Evolutionary conservation across 1,140 invertebrate genomes (phyloP), one percentile per base, ranked within the genome.

Genomic region (Ephestia elutella): DNA sequence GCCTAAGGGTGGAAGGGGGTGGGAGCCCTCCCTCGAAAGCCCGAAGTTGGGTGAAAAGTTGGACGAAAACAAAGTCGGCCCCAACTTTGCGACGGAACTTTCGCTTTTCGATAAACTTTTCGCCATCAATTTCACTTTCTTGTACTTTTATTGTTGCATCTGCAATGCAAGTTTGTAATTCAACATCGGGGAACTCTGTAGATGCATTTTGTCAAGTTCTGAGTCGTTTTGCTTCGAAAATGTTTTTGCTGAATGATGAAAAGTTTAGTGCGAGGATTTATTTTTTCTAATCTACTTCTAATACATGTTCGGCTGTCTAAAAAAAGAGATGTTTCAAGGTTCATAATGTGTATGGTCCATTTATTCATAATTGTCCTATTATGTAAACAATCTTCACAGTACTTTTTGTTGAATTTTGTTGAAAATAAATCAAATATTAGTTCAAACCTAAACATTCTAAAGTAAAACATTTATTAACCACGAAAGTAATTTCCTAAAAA

Each of bases 41-140:
- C n/a, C 13, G n/a, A 74, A 82, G 82, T 80, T 77, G 80, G 82
- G 75, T 79, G 66, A 67, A 72, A 82, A 86, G 76, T 86, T 86
- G 75, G 64, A 64, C 65, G 80, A 72, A 79, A 86, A 86, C 82
- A 86, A 83, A 83, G 78, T 83, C 75, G 56, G 63, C 63, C 72
- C 57, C 61, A 86, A 86, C 78, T 86, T 80, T 74, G 63, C 75
- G 66, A 75, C 71, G 63, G 65, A 62, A 80, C 79, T 84, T 77
- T 86, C 75, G 64, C 81, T 82, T 78, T 83, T 66, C 64, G 57
- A 49, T 70, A 75, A 82, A 79, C 73, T 82, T 85, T 82, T 86
- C 80, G 49, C 82, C 74, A 54, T 61, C 62, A 59, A 59, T 66
- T 65, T 54, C 49, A n/a, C 21, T 53, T 53, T 25, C 20, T 53